Evolutionary conservation across 1,140 invertebrate genomes (phyloP).

Genomic region (Caenorhabditis inopinata): DNA sequence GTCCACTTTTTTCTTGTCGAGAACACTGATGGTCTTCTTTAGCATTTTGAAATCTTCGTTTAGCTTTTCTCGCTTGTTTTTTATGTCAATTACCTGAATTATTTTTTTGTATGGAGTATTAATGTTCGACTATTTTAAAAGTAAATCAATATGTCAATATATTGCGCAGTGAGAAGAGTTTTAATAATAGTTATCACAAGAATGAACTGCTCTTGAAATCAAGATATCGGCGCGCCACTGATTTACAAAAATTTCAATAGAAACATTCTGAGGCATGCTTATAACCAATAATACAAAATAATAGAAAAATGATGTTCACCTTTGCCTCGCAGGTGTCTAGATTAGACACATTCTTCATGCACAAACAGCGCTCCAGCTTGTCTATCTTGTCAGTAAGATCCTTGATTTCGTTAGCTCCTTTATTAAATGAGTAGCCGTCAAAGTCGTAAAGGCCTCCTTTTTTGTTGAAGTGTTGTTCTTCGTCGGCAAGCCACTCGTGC

Average conservation of each 20-base stretch:
- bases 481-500: conserved; percentile 52
- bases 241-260: too few relatives aligned
- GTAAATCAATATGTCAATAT: not conserved
- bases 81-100: conserved; percentile 31
- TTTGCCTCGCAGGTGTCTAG: conserved; percentile 12
- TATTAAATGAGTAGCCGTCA: not conserved
- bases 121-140: not conserved
- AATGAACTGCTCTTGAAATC: too few relatives aligned
- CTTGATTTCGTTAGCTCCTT: not conserved
- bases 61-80: conserved; percentile 28
- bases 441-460: conserved; percentile 56
- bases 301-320: not conserved
- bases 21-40: conserved; percentile 33
- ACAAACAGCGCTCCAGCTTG: not conserved
- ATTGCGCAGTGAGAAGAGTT: too few relatives aligned
- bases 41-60: conserved; percentile 40
- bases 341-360: not conserved
- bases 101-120: not conserved
- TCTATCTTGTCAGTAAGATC: not conserved
- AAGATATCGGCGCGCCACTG: too few relatives aligned
- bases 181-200: too few relatives aligned
- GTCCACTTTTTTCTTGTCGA: conserved; percentile 49
- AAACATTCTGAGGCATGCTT: too few relatives aligned
- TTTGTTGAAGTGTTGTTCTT: conserved; percentile 55
- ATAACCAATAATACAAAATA: too few relatives aligned